Evolutionary conservation across 2,888 invertebrate species (phyloP).

Genomic region (Volucella bombylans): DNA sequence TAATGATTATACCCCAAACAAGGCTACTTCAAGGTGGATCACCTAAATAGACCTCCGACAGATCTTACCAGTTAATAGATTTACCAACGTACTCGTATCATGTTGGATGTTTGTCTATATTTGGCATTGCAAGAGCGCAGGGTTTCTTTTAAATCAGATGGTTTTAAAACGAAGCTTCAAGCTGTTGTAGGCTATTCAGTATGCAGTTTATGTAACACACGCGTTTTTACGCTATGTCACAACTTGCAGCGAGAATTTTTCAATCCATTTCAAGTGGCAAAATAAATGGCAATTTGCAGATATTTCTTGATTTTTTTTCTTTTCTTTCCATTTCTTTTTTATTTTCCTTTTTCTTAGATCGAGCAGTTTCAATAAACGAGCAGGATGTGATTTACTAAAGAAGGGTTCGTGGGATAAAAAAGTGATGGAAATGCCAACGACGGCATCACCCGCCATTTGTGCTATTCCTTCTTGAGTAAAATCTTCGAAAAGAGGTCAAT

Average conservation of each 20-base stretch:
- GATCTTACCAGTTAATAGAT: constrained; percentile 72
- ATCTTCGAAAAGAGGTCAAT: constrained; percentile 70
- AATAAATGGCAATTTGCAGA: constrained; percentile 75
- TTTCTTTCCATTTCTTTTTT: background rate
- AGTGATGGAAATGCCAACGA: constrained; percentile 60
- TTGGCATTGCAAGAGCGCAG: constrained; percentile 41
- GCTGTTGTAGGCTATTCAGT: constrained; percentile 67
- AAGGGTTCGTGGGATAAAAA: constrained; percentile 29
- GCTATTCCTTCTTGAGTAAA: constrained; percentile 66
- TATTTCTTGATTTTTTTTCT: constrained; percentile 73
- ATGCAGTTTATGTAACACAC: constrained; percentile 75
- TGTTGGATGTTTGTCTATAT: constrained; percentile 53
- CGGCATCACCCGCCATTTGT: constrained; percentile 71
- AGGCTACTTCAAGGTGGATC: constrained; percentile 73
- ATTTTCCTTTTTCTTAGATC: constrained; percentile 14
- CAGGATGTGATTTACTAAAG: constrained; percentile 23
- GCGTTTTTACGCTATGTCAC: constrained; percentile 75
- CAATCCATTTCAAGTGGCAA: constrained; percentile 69
- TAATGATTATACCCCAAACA: constrained; percentile 66
- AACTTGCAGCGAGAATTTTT: constrained; percentile 69
- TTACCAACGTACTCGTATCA: constrained; percentile 72
- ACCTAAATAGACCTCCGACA: constrained; percentile 73
- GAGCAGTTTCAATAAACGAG: constrained; percentile 49
- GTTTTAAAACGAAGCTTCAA: constrained; percentile 10
- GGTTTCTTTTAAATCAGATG: constrained; percentile 35